Conservation (phyloP, 2,113 vertebrate species). For the Morone saxatilis region DNA sequence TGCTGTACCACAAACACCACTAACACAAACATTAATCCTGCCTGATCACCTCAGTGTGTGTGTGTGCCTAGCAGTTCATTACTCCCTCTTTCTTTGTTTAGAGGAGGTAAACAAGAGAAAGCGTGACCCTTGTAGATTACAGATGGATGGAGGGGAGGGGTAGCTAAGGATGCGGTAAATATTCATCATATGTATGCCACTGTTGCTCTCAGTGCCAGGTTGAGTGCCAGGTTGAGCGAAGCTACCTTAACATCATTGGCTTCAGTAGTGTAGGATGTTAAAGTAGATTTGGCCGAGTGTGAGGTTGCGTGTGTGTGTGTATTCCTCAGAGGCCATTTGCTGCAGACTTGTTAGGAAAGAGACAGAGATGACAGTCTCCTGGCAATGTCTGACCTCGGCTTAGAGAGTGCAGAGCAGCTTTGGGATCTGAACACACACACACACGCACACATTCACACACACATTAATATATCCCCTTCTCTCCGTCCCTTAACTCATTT, state of each 20-base stretch:
- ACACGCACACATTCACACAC: constrained; percentile 24
- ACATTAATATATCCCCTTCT: constrained; percentile 30
- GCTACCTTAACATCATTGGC: constrained; percentile 25
- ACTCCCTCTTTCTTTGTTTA: constrained; percentile 59
- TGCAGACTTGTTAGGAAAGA: constrained; percentile 62
- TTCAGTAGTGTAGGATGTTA: constrained; percentile 31
- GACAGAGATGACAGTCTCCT: constrained; percentile 68
- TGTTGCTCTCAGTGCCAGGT: constrained; percentile 32
- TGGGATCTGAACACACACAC: constrained; percentile 34
- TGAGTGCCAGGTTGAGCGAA: constrained; percentile 2
- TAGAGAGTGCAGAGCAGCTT: constrained; percentile 54
- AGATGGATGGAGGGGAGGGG: constrained; percentile 39
- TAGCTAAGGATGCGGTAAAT: constrained; percentile 41
- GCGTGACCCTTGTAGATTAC: constrained; percentile 34
- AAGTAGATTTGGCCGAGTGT: constrained; percentile 29
- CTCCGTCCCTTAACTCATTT: constrained; percentile 60
- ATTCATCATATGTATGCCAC: constrained; percentile 45
- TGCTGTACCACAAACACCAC: constrained; percentile 44
- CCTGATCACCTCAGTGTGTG: constrained; percentile 48
- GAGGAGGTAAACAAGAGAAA: constrained; percentile 42
- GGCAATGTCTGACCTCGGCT: constrained; percentile 71
- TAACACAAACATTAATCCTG: constrained; percentile 63
- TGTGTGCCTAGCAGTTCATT: constrained; percentile 48
- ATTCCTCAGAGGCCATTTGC: constrained; percentile 54
- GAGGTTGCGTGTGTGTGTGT: constrained; percentile 31